Conservation (phyloP, 1,140 invertebrate species). For the Cydia fagiglandana region DNA sequence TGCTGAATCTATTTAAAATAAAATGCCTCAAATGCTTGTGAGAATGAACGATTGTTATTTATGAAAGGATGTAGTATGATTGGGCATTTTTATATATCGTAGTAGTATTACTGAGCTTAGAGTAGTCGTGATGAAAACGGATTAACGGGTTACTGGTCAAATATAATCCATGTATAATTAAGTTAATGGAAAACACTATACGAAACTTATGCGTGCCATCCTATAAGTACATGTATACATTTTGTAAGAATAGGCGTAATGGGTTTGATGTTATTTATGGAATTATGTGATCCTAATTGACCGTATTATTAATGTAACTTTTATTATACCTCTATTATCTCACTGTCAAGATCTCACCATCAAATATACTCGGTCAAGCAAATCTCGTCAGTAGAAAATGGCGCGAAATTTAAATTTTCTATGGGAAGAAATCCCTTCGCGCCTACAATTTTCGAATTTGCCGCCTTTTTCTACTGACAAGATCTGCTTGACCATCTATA, state of each 20-base stretch:
- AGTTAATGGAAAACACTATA: not conserved
- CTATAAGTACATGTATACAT: slow-evolving; percentile 31
- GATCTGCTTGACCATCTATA: no score
- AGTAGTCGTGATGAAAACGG: slow-evolving; percentile 21
- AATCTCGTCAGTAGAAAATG: no score
- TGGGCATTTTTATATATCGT: slow-evolving; percentile 29
- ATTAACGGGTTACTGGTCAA: slow-evolving; percentile 28
- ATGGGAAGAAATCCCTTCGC: no score
- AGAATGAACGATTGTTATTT: slow-evolving; percentile 8
- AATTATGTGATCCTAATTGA: slow-evolving; percentile 23
- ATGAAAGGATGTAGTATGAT: not conserved
- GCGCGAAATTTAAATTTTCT: no score
- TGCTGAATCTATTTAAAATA: not conserved
- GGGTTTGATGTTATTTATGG: slow-evolving; percentile 34
- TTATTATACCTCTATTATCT: not conserved
- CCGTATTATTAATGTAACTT: not conserved
- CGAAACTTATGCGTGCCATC: slow-evolving; percentile 11
- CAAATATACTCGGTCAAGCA: no score
- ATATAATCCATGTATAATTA: slow-evolving; percentile 3
- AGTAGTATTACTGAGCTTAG: slow-evolving; percentile 24
- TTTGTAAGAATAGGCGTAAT: slow-evolving; percentile 34
- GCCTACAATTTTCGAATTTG: no score
- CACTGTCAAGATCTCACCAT: not conserved
- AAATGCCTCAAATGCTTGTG: slow-evolving; percentile 21
- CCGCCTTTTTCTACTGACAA: no score